Evolutionary conservation across 1,140 invertebrate species (phyloP), one percentile per base, ranked within the genome.

Genomic region (Caerostris extrusa): DNA sequence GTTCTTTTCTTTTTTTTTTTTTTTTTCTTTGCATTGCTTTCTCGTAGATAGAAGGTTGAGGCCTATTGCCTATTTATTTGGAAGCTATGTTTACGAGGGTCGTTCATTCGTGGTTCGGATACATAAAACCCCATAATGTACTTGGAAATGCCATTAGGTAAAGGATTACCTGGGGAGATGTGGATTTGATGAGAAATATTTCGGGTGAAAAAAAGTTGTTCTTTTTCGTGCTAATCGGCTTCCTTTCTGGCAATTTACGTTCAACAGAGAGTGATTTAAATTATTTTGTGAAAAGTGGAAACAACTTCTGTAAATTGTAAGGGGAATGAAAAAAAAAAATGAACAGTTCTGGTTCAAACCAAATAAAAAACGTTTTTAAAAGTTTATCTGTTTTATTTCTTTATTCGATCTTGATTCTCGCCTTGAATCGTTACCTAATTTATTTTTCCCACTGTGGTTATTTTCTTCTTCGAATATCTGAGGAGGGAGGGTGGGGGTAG

Each of bases 81-180:
- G 71, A 57, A n/a, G n/a, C 14, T 83, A 7, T 56, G 82, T 83
- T 83, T 83, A 83, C 82, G 82, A 83, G 53, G 53, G 7, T 64
- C 3, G 14, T 4, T 5, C 56, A 83, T 83, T 83, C 82, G 82
- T 83, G 82, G 56, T 57, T 7, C 57, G 82, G 82, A 58, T 83
- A 83, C 82, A 83, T 83, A 83, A 83, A 83, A 83, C 82, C 55
- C n/a, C 56, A 56, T 56, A 57, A 83, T 57, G 53, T 56, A 56
- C 53, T 83, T 83, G 17, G 82, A 83, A 83, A 83, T 83, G 82
- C 82, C 82, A 83, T 83, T 83, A 83, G 55, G 55, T 83, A 83
- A 83, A 83, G 55, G 82, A 83, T 83, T 83, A 83, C 82, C 82
- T 57, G 0, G 82, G 53, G 82, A 83, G 50, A 77, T 77, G 71